These are phyloP conservation scores for Pipistrellus pygmaeus DNA, from an alignment of 2,797 vertebrate species.

Conservation along the genomic window DNA sequence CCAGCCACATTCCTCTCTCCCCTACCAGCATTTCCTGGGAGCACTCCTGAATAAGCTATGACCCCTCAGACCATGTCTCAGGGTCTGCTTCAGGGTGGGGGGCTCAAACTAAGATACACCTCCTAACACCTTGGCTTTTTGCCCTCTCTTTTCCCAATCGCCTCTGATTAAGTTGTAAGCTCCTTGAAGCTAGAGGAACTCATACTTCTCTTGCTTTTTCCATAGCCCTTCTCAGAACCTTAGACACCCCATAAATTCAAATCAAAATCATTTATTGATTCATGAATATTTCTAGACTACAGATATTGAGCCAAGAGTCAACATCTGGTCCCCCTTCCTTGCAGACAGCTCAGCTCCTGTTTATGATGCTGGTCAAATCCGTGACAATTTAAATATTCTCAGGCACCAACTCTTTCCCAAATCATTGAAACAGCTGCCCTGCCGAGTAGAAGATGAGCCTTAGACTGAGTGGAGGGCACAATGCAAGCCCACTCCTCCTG, in stretches of 20 bases:
- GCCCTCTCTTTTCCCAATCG: background rate
- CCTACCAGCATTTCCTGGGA: background rate
- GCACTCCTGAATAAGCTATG: background rate
- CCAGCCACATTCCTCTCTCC: too few relatives aligned
- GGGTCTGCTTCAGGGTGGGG: background rate
- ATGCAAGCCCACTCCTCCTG: background rate
- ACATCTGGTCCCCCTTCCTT: background rate
- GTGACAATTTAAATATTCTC: background rate
- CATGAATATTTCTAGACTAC: background rate
- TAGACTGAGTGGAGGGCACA: background rate
- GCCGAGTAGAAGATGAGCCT: background rate
- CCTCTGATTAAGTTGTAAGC: background rate
- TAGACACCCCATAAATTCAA: background rate
- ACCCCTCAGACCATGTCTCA: background rate
- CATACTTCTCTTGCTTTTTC: background rate
- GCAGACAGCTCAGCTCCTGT: background rate
- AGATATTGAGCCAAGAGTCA: background rate
- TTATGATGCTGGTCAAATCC: constrained; percentile 28
- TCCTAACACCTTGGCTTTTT: background rate
- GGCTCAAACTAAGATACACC: background rate
- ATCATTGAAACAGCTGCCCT: background rate
- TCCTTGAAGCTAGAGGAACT: background rate
- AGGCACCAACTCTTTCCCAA: background rate
- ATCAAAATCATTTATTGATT: background rate
- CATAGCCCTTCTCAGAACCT: background rate